These are phyloP conservation scores for Ianthella basta DNA, from an alignment of 37 sponge, comb jelly and placozoan genomes.

Conservation along the genomic window DNA sequence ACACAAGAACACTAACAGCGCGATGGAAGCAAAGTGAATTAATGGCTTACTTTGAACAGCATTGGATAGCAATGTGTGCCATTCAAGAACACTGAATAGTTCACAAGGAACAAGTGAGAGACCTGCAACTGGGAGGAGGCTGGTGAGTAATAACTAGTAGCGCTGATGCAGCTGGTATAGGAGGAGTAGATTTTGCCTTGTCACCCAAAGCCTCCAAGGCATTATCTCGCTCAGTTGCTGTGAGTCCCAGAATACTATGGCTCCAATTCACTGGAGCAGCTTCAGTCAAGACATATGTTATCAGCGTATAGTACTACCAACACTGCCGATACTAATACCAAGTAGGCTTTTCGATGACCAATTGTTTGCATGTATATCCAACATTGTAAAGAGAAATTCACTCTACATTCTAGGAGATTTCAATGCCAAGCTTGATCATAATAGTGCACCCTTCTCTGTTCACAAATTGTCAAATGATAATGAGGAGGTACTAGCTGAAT, in stretches of 20 bases:
- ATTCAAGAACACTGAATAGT: slow-evolving; percentile 5
- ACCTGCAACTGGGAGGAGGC: not conserved
- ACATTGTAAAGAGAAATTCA: not conserved
- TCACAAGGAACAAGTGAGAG: slow-evolving; percentile 1
- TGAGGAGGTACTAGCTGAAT: not conserved
- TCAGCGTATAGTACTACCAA: not conserved
- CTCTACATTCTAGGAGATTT: slow-evolving; percentile 11
- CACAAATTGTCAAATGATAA: not conserved
- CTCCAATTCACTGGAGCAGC: slow-evolving; percentile 13
- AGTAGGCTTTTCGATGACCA: slow-evolving; percentile 15
- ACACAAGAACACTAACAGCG: slow-evolving; percentile 13
- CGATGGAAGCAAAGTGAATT: not conserved
- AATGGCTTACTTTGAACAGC: not conserved
- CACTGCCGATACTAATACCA: slow-evolving; percentile 6
- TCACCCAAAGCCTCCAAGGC: not conserved
- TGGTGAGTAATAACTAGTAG: not conserved
- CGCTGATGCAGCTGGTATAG: not conserved
- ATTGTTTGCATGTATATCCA: not conserved
- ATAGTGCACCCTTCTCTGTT: not conserved
- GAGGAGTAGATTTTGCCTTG: not conserved
- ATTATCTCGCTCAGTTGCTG: not conserved
- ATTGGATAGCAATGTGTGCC: slow-evolving; percentile 8
- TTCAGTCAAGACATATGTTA: not conserved
- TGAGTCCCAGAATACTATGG: slow-evolving; percentile 12
- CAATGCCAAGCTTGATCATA: slow-evolving; percentile 10